A percentile compares a stretch with the other conserved stretches of the same genome.
phyloP scores from a whole-genome alignment of 2,797 vertebrate genomes.

The Eulemur coronatus region DNA sequence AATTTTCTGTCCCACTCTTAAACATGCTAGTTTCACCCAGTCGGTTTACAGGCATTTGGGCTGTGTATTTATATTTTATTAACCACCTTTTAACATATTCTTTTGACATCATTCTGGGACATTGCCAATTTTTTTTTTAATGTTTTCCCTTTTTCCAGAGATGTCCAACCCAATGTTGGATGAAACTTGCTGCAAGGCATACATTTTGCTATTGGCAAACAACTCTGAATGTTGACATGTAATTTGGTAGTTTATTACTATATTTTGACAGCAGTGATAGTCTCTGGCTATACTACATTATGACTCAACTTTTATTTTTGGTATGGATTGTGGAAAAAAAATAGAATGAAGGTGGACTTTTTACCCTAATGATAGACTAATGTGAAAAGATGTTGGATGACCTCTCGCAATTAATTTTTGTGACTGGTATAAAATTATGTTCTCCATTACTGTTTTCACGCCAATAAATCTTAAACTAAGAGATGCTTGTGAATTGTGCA shows the following conservation, averaged over 20 bases:
- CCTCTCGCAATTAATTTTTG: not conserved
- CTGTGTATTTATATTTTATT: not conserved
- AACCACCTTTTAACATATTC: not conserved
- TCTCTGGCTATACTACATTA: not conserved
- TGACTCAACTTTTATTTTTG: not conserved
- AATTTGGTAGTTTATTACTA: not conserved
- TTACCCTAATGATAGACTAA: not conserved
- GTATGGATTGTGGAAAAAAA: not conserved
- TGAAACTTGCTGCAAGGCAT: not conserved
- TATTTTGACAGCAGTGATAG: not conserved
- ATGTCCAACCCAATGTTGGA: not conserved
- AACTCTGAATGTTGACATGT: not conserved
- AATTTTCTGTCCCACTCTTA: not conserved
- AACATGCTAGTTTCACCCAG: not conserved
- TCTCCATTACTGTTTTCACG: not conserved
- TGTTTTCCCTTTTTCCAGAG: slow-evolving; percentile 7
- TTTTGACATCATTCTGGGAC: not conserved
- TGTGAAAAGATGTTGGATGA: not conserved
- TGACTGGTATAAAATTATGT: not conserved
- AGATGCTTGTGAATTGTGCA: not conserved
- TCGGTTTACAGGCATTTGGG: not conserved
- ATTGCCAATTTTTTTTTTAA: not conserved
- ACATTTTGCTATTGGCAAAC: not conserved
- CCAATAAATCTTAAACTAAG: not conserved
- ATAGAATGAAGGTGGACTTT: not conserved